Conservation (phyloP, 2,797 vertebrate genomes). For the Hypotaenidia philippensis region DNA sequence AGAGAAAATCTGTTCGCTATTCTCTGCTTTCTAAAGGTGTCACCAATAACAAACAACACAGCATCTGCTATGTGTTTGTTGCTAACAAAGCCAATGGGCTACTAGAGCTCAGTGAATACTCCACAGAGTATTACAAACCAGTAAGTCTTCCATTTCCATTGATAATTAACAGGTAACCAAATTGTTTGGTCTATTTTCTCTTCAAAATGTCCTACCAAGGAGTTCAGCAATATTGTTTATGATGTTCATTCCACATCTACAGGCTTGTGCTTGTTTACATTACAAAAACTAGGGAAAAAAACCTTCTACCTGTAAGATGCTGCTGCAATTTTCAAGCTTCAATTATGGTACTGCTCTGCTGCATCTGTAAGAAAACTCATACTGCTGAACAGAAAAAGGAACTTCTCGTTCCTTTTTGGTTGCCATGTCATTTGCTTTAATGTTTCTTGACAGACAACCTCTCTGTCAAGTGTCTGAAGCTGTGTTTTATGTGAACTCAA, state of each 20-base stretch:
- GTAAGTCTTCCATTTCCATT: not conserved
- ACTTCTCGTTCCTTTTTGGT: not conserved
- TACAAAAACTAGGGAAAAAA: not conserved
- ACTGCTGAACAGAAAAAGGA: not conserved
- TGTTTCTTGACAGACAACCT: not conserved
- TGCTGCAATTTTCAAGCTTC: not conserved
- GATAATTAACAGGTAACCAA: not conserved
- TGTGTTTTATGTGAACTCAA: not conserved
- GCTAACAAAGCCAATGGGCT: not conserved
- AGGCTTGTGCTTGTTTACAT: not conserved
- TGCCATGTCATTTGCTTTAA: not conserved
- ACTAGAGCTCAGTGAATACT: not conserved
- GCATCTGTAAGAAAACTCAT: not conserved
- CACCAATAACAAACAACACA: conserved; percentile 43
- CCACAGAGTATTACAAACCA: not conserved
- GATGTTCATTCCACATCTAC: not conserved
- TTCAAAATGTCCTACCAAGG: not conserved
- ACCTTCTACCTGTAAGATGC: not conserved
- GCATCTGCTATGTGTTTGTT: conserved; percentile 37
- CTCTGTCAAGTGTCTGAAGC: not conserved
- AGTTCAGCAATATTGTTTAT: not conserved
- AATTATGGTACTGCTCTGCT: not conserved
- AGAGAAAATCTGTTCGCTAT: conserved; percentile 50
- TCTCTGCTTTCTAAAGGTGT: conserved; percentile 47
- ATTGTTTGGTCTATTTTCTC: not conserved